These are phyloP conservation scores for Athetis lepigone DNA, from an alignment of 2,888 invertebrate species.

Conservation along the genomic window DNA sequence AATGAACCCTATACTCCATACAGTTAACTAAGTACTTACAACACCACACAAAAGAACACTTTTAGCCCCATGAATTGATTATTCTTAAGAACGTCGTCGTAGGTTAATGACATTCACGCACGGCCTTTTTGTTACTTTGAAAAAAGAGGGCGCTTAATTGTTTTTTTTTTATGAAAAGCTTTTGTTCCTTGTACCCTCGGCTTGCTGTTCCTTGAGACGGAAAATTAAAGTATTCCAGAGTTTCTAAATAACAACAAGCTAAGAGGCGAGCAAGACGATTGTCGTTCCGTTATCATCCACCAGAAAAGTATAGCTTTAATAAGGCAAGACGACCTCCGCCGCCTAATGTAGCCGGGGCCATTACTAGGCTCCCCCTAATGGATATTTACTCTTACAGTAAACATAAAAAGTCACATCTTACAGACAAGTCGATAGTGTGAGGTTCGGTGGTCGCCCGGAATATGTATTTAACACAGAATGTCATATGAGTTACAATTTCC, in stretches of 20 bases:
- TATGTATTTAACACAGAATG: conserved; percentile 43
- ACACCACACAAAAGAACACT: conserved; percentile 51
- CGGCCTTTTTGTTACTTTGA: conserved; percentile 46
- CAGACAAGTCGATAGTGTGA: conserved; percentile 73
- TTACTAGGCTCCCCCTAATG: conserved; percentile 82
- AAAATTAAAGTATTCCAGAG: conserved; percentile 49
- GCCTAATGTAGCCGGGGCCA: conserved; percentile 79
- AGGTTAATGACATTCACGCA: conserved; percentile 59
- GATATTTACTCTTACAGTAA: conserved; percentile 81
- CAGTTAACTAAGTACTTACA: conserved; percentile 50
- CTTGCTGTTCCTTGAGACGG: conserved; percentile 43
- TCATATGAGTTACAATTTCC: conserved; percentile 35
- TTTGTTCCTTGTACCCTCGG: conserved; percentile 43
- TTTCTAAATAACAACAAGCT: conserved; percentile 50
- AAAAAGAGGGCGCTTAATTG: conserved; percentile 57
- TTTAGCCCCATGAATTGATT: conserved; percentile 51
- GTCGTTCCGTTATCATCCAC: conserved; percentile 66
- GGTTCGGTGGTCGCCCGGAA: conserved; percentile 37
- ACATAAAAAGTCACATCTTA: conserved; percentile 83
- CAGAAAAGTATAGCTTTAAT: conserved; percentile 74
- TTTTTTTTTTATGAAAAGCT: conserved; percentile 60
- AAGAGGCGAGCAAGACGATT: conserved; percentile 56
- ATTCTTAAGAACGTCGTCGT: conserved; percentile 49
- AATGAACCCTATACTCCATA: conserved; percentile 59
- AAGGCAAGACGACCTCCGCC: conserved; percentile 75